These are phyloP conservation scores for Camelus dromedarius DNA, from an alignment of 2,113 vertebrate genomes.

Conservation along the genomic window DNA sequence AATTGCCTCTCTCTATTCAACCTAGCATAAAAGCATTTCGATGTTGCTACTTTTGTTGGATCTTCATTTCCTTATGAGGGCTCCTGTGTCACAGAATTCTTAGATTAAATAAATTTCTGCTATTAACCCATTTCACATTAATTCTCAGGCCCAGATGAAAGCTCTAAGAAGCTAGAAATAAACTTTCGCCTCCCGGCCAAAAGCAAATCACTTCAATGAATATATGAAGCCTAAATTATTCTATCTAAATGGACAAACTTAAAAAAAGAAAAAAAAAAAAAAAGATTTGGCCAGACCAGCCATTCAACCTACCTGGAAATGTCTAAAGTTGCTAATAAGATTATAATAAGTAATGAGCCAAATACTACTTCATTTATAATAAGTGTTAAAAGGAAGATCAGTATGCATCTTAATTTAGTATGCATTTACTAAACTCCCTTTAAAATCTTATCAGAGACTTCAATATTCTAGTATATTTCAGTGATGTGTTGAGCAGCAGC, in stretches of 20 bases:
- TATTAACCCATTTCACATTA: not conserved
- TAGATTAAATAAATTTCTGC: not conserved
- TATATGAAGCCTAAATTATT: not conserved
- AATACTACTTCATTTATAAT: not conserved
- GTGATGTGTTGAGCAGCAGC: not conserved
- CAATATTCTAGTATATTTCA: not conserved
- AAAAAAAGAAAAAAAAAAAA: not conserved
- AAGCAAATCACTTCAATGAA: not conserved
- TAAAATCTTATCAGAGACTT: slow-evolving; percentile 7
- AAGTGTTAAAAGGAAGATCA: not conserved
- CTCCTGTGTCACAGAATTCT: not conserved
- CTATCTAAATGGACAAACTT: not conserved
- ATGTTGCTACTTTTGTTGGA: not conserved
- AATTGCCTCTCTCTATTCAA: not conserved
- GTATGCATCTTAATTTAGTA: not conserved
- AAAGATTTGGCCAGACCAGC: not conserved
- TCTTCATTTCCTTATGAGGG: not conserved
- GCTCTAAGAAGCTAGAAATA: not conserved
- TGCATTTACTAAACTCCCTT: not conserved
- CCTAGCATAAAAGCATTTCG: not conserved
- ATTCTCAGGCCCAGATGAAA: not conserved
- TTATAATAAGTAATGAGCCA: not conserved
- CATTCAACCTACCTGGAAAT: not conserved
- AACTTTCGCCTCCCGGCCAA: not conserved
- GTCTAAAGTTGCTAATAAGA: not conserved